Conservation (phyloP, 2,888 invertebrate species). For the Drosophila melanosoma region DNA sequence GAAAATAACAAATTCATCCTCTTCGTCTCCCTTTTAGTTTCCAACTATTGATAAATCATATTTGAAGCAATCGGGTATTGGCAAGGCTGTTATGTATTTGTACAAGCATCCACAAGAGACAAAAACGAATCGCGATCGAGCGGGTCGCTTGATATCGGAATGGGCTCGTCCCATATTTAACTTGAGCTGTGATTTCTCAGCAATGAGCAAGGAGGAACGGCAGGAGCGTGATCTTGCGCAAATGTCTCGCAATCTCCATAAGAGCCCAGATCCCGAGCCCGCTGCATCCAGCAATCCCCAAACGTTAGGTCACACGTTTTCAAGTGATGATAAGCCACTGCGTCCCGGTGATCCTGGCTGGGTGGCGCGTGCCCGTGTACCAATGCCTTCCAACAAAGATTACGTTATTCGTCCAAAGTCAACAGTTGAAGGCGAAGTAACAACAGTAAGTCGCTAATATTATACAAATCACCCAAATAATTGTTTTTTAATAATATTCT, state of each 20-base stretch:
- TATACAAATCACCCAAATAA: neutral
- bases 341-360: slow-evolving; percentile 98
- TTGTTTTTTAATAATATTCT: neutral
- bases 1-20: neutral
- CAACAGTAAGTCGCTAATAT: slow-evolving; percentile 87
- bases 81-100: slow-evolving; percentile 99
- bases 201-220: slow-evolving; percentile 96
- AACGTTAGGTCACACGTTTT: slow-evolving; percentile 88
- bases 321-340: slow-evolving; percentile 88
- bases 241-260: slow-evolving; percentile 86
- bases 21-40: slow-evolving; percentile 85
- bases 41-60: slow-evolving; percentile 95
- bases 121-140: slow-evolving; percentile 94
- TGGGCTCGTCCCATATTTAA: slow-evolving; percentile 99
- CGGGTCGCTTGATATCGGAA: slow-evolving; percentile 96
- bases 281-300: slow-evolving; percentile 84
- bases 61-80: slow-evolving; percentile 97
- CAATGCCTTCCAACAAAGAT: slow-evolving; percentile 97
- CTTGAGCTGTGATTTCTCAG: slow-evolving; percentile 95
- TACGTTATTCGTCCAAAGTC: slow-evolving; percentile 97
- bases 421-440: slow-evolving; percentile 94
- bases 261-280: slow-evolving; percentile 85
- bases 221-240: slow-evolving; percentile 96
- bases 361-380: slow-evolving; percentile 97
- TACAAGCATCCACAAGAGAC: slow-evolving; percentile 99